Evolutionary conservation across 2,113 vertebrate species (phyloP), one percentile per base, ranked within the genome.

Genomic region (Microtus ochrogaster): DNA sequence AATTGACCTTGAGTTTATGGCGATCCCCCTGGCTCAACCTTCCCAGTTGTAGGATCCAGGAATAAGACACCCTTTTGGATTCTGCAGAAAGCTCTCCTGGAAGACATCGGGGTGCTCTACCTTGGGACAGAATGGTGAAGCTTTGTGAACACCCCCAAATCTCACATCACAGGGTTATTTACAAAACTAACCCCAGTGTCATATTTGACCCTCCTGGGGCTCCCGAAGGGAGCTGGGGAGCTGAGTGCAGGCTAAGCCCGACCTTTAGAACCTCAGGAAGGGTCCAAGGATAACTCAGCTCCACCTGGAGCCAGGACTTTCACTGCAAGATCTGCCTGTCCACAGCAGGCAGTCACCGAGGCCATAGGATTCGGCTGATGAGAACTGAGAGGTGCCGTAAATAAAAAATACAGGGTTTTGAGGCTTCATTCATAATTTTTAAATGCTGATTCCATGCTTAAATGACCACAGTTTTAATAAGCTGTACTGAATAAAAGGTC

Each of bases 301-400:
- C 49, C 68, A 84, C 30, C 61, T 0, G 3, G 66, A 79, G 41
- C 52, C 68, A n/a, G 5, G 39, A 52, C 8, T 87, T 70, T 47
- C 2, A 58, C 2, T 36, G 44, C 7, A 94, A 95, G 74, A 28
- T 39, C 58, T 36, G 72, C 63, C 30, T 9, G 65, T 83, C 24
- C 39, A 72, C 21, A 47, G 39, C 0, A 74, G 72, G 55, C 4
- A 68, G 77, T 85, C 44, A 49, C 44, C 3, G 6, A 81, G 79
- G 12, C 24, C 10, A 7, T 14, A 44, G 74, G 52, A 76, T 5
- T 88, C 16, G 30, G 28, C 70, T 11, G 9, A 44, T 79, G 22
- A 1, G 0, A 58, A 55, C 1, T 3, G 28, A 44, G 28, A 17
- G 2, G 36, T 3, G 9, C 12, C 9, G 0, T 6, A n/a, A 73